These are phyloP conservation scores for Indicator maculatus DNA, from an alignment of 2,113 vertebrate genomes.

Conservation along the genomic window DNA sequence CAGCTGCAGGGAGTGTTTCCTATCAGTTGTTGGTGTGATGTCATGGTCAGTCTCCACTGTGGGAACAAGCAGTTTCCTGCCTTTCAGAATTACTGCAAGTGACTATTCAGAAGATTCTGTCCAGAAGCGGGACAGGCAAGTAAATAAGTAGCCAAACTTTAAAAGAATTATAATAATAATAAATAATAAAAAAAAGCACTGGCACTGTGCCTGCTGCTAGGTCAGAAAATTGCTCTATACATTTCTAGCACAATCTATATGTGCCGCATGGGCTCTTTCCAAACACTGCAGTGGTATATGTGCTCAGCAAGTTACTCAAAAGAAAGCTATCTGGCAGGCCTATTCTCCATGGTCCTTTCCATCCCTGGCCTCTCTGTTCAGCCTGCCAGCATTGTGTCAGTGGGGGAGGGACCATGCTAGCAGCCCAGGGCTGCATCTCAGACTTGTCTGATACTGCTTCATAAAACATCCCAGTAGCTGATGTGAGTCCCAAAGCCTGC, in stretches of 20 bases:
- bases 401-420: neutral
- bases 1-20: conserved; percentile 16
- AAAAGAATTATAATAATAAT: neutral
- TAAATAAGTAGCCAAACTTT: neutral
- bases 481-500: neutral
- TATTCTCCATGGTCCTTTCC: neutral
- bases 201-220: neutral
- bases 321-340: neutral
- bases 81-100: neutral
- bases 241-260: neutral
- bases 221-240: neutral
- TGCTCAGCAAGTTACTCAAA: neutral
- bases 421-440: neutral
- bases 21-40: neutral
- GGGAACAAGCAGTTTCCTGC: neutral
- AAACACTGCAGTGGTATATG: neutral
- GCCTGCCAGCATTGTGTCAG: neutral
- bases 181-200: neutral
- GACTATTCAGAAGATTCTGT: neutral
- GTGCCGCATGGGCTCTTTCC: neutral
- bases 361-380: neutral
- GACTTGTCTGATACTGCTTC: neutral
- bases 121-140: neutral
- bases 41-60: neutral
- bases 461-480: neutral